Evolutionary conservation across 2,113 vertebrate genomes (phyloP), one percentile per base, ranked within the genome.

Genomic region (Orcinus orca): DNA sequence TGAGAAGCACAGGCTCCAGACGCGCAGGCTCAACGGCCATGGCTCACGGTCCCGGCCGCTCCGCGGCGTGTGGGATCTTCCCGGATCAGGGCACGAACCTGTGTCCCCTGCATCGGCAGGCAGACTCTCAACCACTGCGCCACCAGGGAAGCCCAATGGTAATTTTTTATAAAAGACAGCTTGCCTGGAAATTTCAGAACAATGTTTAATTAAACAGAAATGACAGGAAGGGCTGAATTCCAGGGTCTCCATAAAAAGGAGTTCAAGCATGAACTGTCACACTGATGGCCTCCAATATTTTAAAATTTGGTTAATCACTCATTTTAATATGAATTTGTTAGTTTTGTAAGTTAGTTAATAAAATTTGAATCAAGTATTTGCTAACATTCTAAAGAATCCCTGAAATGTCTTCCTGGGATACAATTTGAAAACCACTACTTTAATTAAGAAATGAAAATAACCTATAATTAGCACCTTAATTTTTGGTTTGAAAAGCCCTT

Each of bases 361-460:
- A 71, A 62, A 63, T 71, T 79, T 41, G 62, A 88, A 47, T 90
- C 44, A 85, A 85, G n/a, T 89, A 79, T 71, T 89, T 93, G 41
- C 38, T 94, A 36, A 73, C 36, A 55, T 80, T 18, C 55, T 44
- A 74, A 71, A 87, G 33, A 91, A 87, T 67, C 36, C 36, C 44
- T 89, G 73, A 86, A 67, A 86, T 90, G 44, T 55, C 53, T 77
- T 77, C 41, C 71, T 79, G 23, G 50, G 17, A 55, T 83, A n/a
- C 41, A 53, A 62, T 76, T 90, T 90, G 41, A 63, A 93, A 85
- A 80, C n/a, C 6, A 18, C 63, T 47, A 50, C 55, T 80, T 50
- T 88, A 83, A n/a, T 47, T 67, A 93, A 21, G 38, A 91, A 86
- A 91, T 87, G 68, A 92, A 94, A 53, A 89, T 77, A 97, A 47